Evolutionary conservation across 2,888 invertebrate species (phyloP).

Genomic region (Dastarcus helophoroides): DNA sequence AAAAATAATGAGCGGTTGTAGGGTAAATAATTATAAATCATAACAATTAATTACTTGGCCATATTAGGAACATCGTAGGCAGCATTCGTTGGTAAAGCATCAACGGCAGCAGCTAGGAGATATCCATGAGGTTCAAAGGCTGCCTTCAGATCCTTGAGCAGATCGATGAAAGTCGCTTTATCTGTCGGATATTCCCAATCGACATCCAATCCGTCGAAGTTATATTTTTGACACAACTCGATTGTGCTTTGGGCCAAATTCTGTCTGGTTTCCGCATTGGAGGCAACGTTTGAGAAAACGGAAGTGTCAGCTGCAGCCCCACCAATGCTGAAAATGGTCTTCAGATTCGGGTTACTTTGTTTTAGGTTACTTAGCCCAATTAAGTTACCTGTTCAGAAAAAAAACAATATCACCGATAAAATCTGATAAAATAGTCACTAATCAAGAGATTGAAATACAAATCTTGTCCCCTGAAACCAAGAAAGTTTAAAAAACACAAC

Average conservation of each 20-base stretch:
- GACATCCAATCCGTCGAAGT: slow-evolving; percentile 23
- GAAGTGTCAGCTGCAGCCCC: slow-evolving; percentile 18
- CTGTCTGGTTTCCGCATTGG: slow-evolving; percentile 16
- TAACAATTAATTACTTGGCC: slow-evolving; percentile 15
- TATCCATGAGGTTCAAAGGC: slow-evolving; percentile 20
- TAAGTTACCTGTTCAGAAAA: slow-evolving; percentile 16
- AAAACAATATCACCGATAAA: slow-evolving; percentile 11
- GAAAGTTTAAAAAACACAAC: too few species aligned
- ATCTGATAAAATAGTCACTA: slow-evolving; percentile 11
- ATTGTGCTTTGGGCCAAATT: slow-evolving; percentile 20
- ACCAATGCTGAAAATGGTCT: slow-evolving; percentile 21
- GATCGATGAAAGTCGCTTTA: slow-evolving; percentile 4
- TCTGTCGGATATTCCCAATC: slow-evolving; percentile 23
- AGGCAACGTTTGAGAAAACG: slow-evolving; percentile 17
- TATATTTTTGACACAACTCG: slow-evolving; percentile 18
- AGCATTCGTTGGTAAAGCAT: slow-evolving; percentile 20
- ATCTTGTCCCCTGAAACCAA: too few species aligned
- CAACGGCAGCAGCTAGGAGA: slow-evolving; percentile 25
- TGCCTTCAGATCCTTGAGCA: slow-evolving; percentile 20
- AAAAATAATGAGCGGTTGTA: too few species aligned
- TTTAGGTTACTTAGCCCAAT: slow-evolving; percentile 18
- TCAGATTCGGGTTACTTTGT: slow-evolving; percentile 19
- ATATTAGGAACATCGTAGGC: slow-evolving; percentile 20
- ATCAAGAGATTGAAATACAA: too few species aligned
- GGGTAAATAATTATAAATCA: slow-evolving; percentile 12